Evolutionary conservation across 2,797 vertebrate genomes (phyloP).

Genomic region (Danio tinwini): DNA sequence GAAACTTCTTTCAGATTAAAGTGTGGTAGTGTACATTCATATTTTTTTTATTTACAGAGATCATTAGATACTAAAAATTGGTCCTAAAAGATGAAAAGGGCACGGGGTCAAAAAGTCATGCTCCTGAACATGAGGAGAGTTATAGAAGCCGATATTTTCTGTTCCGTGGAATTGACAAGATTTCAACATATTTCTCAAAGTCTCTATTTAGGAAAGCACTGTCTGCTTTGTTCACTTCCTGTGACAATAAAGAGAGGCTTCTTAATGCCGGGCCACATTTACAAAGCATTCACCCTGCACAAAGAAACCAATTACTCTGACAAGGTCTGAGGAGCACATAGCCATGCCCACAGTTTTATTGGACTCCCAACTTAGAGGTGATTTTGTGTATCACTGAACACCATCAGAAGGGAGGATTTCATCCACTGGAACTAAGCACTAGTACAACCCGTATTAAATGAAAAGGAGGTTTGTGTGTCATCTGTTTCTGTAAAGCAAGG

Average conservation of each 20-base stretch:
- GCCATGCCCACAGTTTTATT: conserved; percentile 34
- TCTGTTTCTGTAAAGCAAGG: conserved; percentile 9
- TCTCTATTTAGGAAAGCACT: not conserved
- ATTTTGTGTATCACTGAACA: conserved; percentile 48
- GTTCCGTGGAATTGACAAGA: not conserved
- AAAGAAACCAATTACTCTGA: conserved; percentile 49
- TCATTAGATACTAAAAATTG: not conserved
- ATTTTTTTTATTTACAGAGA: not conserved
- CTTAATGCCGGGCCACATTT: conserved; percentile 33
- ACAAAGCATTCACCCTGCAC: conserved; percentile 35
- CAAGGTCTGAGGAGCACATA: conserved; percentile 39
- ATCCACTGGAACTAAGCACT: conserved; percentile 21
- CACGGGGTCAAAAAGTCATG: not conserved
- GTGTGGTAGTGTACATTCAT: not conserved
- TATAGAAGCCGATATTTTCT: not conserved
- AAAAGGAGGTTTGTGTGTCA: conserved; percentile 6
- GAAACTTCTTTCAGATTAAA: not conserved
- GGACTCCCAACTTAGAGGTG: conserved; percentile 20
- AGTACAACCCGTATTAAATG: conserved; percentile 5
- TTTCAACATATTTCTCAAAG: conserved; percentile 2
- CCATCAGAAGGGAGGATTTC: conserved; percentile 26
- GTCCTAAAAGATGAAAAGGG: not conserved
- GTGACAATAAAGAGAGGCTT: conserved; percentile 6
- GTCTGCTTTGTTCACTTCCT: not conserved
- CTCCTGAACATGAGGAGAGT: not conserved